Percentiles rank a stretch among this genome's conserved stretches.
Conservation (phyloP, 2,113 vertebrate species). For the Coracopsis vasa region DNA sequence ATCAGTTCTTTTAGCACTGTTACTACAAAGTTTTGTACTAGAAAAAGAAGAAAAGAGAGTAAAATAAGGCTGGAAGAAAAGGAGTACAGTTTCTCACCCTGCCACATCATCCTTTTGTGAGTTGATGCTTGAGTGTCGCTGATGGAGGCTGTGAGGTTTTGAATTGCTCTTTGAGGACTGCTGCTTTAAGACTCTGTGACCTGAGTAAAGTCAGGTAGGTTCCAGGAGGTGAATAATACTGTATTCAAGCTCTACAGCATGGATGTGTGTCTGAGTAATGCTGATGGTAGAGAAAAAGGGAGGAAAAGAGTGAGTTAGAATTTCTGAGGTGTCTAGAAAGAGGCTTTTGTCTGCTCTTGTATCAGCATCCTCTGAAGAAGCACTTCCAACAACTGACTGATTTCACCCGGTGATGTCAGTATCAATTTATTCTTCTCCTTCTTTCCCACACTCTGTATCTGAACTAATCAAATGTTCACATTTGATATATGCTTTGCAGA, state of each 20-base stretch:
- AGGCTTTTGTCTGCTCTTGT: neutral
- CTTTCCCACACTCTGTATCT: neutral
- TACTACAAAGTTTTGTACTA: neutral
- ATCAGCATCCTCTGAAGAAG: neutral
- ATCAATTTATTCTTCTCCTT: neutral
- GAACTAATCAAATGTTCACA: neutral
- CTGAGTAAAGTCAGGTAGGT: neutral
- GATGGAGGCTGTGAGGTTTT: neutral
- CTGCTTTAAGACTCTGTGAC: neutral
- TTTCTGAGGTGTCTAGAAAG: neutral
- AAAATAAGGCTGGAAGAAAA: neutral
- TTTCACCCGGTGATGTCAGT: neutral
- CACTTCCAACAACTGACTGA: neutral
- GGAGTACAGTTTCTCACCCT: neutral
- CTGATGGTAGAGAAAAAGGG: neutral
- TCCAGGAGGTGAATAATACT: neutral
- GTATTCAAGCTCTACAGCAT: fast-evolving
- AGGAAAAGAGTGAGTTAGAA: neutral
- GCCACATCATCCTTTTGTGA: neutral
- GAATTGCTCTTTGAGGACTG: neutral
- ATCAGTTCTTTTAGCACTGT: neutral
- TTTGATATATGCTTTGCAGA: neutral
- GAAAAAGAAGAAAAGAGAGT: neutral
- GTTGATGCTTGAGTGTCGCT: neutral
- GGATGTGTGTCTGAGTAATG: neutral